phyloP scores from a whole-genome alignment of 2,113 vertebrate genomes.

The Scophthalmus maximus region DNA sequence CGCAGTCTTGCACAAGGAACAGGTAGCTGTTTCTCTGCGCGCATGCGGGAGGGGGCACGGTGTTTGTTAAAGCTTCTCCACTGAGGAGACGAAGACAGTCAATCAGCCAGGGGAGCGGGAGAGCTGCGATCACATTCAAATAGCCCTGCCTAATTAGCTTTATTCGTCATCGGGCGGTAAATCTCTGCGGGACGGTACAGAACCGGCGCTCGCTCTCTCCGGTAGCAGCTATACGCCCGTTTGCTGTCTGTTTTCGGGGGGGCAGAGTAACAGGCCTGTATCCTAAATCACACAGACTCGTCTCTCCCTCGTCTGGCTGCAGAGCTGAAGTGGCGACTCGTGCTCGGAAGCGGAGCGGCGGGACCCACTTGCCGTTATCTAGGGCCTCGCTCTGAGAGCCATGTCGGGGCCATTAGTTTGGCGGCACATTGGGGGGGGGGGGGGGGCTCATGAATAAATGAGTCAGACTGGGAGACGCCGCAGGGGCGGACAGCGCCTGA shows the following conservation, averaged over 20 bases:
- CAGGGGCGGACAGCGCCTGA: conserved; percentile 67
- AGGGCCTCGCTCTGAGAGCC: conserved; percentile 32
- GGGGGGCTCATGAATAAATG: conserved; percentile 72
- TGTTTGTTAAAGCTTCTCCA: conserved; percentile 44
- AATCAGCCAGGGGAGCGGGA: conserved; percentile 53
- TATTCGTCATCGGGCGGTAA: conserved; percentile 48
- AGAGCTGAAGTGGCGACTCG: not conserved
- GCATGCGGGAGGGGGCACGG: not conserved
- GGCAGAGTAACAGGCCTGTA: conserved; percentile 39
- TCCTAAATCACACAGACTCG: conserved; percentile 28
- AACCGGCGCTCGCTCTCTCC: conserved; percentile 34
- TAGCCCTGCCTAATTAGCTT: conserved; percentile 69
- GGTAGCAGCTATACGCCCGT: conserved; percentile 9
- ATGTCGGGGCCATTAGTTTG: conserved; percentile 50
- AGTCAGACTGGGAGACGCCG: conserved; percentile 58
- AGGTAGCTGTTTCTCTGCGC: not conserved
- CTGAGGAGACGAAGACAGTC: conserved; percentile 42
- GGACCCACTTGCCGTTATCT: conserved; percentile 41
- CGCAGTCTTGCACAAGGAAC: not conserved
- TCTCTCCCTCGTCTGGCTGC: conserved; percentile 18
- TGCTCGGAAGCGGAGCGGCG: conserved; percentile 16
- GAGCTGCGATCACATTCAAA: conserved; percentile 67
- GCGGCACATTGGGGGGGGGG: conserved; percentile 28
- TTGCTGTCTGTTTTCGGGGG: conserved; percentile 14
- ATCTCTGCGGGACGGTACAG: conserved; percentile 43